These are phyloP conservation scores for Rynchops niger DNA, from an alignment of 2,113 vertebrate species.

Conservation along the genomic window DNA sequence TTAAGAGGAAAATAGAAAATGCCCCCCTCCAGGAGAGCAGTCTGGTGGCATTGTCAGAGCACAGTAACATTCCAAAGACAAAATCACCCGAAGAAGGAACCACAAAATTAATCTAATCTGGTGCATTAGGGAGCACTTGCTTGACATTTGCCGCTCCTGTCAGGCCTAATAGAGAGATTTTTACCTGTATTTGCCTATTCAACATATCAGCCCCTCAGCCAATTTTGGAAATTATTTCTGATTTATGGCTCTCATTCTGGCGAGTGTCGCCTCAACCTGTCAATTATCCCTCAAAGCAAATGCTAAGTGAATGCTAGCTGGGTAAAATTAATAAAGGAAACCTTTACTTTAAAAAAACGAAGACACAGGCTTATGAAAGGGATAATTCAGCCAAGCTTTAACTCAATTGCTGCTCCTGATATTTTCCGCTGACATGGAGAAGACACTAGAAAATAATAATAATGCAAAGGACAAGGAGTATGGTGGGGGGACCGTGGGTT, in stretches of 20 bases:
- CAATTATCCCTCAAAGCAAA: constrained; percentile 84
- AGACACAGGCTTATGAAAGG: constrained; percentile 43
- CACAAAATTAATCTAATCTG: constrained; percentile 73
- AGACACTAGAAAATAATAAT: background rate
- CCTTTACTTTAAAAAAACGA: constrained; percentile 72
- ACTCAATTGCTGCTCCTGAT: constrained; percentile 27
- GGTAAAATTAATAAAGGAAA: constrained; percentile 85
- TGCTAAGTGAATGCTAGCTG: constrained; percentile 81
- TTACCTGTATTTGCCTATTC: constrained; percentile 87
- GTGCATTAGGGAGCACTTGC: constrained; percentile 71
- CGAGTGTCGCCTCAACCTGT: constrained; percentile 79
- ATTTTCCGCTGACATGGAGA: constrained; percentile 27
- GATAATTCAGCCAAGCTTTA: constrained; percentile 52
- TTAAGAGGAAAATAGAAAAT: background rate
- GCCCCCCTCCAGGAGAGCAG: background rate
- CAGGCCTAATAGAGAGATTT: constrained; percentile 85
- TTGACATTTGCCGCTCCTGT: constrained; percentile 82
- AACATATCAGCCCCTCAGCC: constrained; percentile 78
- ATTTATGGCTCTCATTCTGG: constrained; percentile 80
- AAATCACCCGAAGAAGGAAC: constrained; percentile 31
- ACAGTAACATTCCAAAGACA: constrained; percentile 9
- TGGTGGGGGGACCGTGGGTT: background rate
- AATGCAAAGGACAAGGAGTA: background rate
- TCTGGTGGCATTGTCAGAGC: constrained; percentile 49
- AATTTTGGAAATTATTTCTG: constrained; percentile 88